Evolutionary conservation across 2,797 vertebrate species (phyloP).

Genomic region (Fratercula arctica): DNA sequence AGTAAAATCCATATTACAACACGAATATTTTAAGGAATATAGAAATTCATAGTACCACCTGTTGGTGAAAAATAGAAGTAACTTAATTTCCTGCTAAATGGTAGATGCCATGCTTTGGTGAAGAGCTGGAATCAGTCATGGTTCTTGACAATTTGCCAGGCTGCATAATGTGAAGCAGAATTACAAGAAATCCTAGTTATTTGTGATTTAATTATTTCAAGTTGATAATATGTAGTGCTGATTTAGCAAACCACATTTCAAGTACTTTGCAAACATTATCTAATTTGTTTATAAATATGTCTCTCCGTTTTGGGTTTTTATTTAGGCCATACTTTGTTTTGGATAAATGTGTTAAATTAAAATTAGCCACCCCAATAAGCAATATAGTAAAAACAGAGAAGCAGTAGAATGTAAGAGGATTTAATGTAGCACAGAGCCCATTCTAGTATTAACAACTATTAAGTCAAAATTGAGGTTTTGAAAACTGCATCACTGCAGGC

Average conservation of each 20-base stretch:
- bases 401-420: not conserved
- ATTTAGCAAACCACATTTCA: not conserved
- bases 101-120: not conserved
- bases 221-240: not conserved
- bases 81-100: not conserved
- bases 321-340: not conserved
- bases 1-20: not conserved
- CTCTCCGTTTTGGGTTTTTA: not conserved
- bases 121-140: not conserved
- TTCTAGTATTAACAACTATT: not conserved
- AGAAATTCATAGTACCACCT: constrained; percentile 31
- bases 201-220: constrained; percentile 37
- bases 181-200: constrained; percentile 3
- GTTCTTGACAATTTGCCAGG: not conserved
- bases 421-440: not conserved
- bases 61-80: constrained; percentile 3
- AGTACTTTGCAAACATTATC: not conserved
- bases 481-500: not conserved
- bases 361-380: not conserved
- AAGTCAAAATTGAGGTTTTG: not conserved
- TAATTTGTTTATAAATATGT: constrained; percentile 9
- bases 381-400: not conserved
- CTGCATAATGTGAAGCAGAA: not conserved
- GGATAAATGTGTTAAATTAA: constrained; percentile 26
- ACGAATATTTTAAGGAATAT: not conserved